Base-by-base conservation (phyloP, 2,888 invertebrate genomes). In the Synergus umbraculus region DNA sequence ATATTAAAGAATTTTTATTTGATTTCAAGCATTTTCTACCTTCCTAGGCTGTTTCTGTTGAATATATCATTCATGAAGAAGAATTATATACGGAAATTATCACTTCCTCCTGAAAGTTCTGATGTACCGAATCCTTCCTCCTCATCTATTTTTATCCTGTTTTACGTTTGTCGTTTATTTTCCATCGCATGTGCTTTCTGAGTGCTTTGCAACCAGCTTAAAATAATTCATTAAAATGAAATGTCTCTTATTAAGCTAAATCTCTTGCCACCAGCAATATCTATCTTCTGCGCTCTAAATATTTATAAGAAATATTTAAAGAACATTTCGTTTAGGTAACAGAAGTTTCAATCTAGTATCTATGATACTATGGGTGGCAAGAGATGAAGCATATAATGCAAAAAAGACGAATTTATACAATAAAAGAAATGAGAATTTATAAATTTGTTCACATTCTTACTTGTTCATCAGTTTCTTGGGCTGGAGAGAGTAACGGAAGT, bases 401-500 rank as follows among this genome's bases (percentile, higher is more conserved):
- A 73, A 73, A 73, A 73, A 54, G 15, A 15, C 49, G 46, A 37
- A 15, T 15, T n/a, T 49, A 37, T 37, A 12, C 22, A 49, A 44
- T 44, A 22, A 54, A 54, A 54, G 7, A 54, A 60, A 60, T 60
- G 4, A 10, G 10, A 66, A 4, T 37, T 54, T 37, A n/a, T 37
- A 46, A 54, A n/a, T 54, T 13, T 67, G 18, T 73, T 73, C 29
- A 73, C 37, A 44, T 43, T 29, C 44, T 77, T 65, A 22, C 43
- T 77, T n/a, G 15, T 77, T 64, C n/a, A 54, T 54, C 87, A 92
- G 92, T 92, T 86, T 91, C 93, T 82, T 92, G 92, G 91, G 92
- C 92, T 81, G 93, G 92, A 85, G 94, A 94, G 89, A 93, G 93
- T 84, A 94, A 94, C 89, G 94, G 94, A 82, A 94, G 93, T 88